Conservation (phyloP, 2,888 invertebrate genomes). For the Dryocosmus kuriphilus region DNA sequence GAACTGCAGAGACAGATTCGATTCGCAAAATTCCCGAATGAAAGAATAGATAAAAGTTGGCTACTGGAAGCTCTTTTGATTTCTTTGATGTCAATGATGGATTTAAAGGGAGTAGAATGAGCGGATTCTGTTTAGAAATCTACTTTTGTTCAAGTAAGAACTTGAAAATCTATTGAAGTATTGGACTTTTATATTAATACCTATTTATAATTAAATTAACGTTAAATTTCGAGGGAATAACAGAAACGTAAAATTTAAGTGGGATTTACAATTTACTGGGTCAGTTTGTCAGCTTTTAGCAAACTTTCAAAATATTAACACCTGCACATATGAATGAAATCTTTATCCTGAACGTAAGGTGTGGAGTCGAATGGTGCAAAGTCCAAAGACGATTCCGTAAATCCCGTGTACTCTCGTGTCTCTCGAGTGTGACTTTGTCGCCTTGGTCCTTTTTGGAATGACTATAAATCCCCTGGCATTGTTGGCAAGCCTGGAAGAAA, state of each 20-base stretch:
- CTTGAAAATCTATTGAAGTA: too few species aligned
- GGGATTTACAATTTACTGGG: too few species aligned
- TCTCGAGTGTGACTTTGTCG: neutral
- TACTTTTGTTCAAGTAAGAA: neutral
- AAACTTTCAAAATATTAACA: neutral
- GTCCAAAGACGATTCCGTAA: neutral
- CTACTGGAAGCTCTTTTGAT: neutral
- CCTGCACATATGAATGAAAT: neutral
- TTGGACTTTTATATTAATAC: too few species aligned
- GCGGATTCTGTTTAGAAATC: neutral
- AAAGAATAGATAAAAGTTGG: constrained; percentile 27
- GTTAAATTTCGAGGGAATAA: too few species aligned
- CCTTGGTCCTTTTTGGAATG: neutral
- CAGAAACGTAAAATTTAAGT: too few species aligned
- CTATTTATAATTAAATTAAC: too few species aligned
- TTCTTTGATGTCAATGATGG: constrained; percentile 7
- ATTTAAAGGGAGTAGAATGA: neutral
- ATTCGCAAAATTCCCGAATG: constrained; percentile 14
- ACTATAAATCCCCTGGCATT: neutral
- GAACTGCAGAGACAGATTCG: constrained; percentile 21
- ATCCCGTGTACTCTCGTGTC: constrained; percentile 3
- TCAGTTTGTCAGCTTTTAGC: neutral
- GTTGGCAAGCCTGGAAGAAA: neutral
- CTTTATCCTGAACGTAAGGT: neutral
- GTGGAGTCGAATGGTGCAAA: neutral